Conservation (phyloP, 2,888 invertebrate genomes). For the Epicampocera succincta region DNA sequence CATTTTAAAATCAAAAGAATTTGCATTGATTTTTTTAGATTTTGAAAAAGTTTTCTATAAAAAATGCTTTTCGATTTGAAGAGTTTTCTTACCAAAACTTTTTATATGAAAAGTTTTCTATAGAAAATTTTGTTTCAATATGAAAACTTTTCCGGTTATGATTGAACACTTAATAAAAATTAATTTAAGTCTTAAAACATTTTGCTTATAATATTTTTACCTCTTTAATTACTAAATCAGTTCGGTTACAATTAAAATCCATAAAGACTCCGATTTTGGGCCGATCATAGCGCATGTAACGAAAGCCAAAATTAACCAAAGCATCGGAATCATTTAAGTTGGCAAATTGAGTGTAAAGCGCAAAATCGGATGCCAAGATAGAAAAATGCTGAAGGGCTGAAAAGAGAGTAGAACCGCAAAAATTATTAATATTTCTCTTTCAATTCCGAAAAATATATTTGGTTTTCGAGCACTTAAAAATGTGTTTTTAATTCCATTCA, state of each 20-base stretch:
- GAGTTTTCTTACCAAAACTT: not conserved
- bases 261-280: conserved; percentile 75
- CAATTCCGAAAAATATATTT: too few species aligned
- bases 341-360: conserved; percentile 72
- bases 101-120: not conserved
- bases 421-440: too few species aligned
- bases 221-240: conserved; percentile 72
- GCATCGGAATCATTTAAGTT: conserved; percentile 62
- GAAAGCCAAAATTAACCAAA: conserved; percentile 67
- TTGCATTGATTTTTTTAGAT: too few species aligned
- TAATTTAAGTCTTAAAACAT: too few species aligned
- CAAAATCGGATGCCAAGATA: conserved; percentile 49
- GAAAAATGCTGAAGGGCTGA: conserved; percentile 71
- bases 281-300: conserved; percentile 71
- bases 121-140: not conserved
- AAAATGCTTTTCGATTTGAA: not conserved
- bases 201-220: conserved; percentile 67
- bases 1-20: too few species aligned
- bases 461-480: too few species aligned
- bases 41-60: not conserved
- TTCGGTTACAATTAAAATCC: conserved; percentile 75
- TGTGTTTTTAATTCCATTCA: too few species aligned
- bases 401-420: not conserved
- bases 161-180: too few species aligned
- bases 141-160: not conserved